Percentiles rank a stretch among this genome's conserved stretches.
These are phyloP conservation scores for Scyliorhinus canicula DNA, from an alignment of 2,797 vertebrate species.

Conservation along the genomic window DNA sequence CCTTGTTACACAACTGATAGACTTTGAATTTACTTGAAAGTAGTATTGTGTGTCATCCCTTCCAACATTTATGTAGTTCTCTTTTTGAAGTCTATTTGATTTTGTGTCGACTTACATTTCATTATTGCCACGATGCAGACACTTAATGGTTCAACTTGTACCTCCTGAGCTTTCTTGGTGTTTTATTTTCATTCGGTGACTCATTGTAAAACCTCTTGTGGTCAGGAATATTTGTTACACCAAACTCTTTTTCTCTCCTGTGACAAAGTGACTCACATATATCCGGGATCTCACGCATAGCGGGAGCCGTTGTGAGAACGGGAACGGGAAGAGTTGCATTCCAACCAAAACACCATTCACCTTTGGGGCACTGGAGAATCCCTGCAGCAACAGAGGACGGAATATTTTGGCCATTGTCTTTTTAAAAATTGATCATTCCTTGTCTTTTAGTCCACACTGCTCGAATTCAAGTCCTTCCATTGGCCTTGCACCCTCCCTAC, in stretches of 20 bases:
- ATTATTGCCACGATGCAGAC: not conserved
- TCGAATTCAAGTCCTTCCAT: too few species aligned
- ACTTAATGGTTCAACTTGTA: not conserved
- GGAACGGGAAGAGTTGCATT: too few species aligned
- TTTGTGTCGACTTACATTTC: not conserved
- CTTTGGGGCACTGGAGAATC: too few species aligned
- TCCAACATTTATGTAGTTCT: not conserved
- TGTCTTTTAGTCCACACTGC: too few species aligned
- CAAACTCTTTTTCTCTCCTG: not conserved
- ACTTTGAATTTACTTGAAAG: not conserved
- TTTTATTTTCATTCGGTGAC: not conserved
- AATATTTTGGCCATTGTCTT: too few species aligned
- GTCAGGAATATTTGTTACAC: not conserved
- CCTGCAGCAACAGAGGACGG: too few species aligned
- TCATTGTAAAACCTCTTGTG: not conserved
- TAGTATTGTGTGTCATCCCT: not conserved
- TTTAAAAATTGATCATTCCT: not conserved
- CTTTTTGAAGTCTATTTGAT: not conserved
- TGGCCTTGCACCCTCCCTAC: too few species aligned
- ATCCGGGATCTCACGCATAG: too few species aligned
- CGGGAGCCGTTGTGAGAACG: too few species aligned
- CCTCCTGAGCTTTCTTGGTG: not conserved
- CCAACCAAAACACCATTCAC: too few species aligned
- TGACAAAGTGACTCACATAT: not conserved
- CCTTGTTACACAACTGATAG: too few species aligned